Percentiles rank a stretch among this genome's conserved stretches.
phyloP scores from a whole-genome alignment of 2,113 vertebrate species.

The Mirza zaza region DNA sequence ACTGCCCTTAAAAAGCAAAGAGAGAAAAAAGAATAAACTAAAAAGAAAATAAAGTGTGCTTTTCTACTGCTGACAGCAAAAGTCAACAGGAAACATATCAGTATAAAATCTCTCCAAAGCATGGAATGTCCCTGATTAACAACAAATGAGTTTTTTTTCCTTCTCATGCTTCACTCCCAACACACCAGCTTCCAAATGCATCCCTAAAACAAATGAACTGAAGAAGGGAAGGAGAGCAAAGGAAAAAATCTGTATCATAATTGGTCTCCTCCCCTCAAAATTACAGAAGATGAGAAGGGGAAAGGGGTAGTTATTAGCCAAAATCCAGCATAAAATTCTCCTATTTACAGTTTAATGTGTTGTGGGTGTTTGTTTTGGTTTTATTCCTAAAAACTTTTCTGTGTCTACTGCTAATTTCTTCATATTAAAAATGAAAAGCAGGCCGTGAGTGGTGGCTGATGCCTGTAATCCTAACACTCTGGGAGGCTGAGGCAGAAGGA shows the following conservation, averaged over 20 bases:
- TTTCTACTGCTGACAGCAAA: conserved; percentile 42
- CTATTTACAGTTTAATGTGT: conserved; percentile 15
- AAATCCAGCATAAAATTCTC: conserved; percentile 28
- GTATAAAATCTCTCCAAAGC: conserved; percentile 58
- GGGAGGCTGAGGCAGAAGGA: too few relatives aligned
- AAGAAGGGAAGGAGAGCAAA: conserved; percentile 34
- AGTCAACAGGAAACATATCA: conserved; percentile 66
- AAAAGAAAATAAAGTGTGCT: conserved; percentile 56
- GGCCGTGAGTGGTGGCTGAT: too few relatives aligned
- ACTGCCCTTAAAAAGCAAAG: conserved; percentile 26
- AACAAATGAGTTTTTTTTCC: conserved; percentile 55
- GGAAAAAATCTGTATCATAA: not conserved
- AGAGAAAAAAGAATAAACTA: not conserved
- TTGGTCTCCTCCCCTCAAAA: conserved; percentile 44
- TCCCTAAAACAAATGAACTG: conserved; percentile 39
- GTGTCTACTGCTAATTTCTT: conserved; percentile 25
- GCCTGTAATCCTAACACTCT: too few relatives aligned
- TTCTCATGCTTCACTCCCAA: conserved; percentile 41
- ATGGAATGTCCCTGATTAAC: conserved; percentile 66
- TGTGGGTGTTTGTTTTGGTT: not conserved
- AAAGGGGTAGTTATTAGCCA: not conserved
- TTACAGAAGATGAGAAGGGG: conserved; percentile 9
- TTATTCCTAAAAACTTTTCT: conserved; percentile 21
- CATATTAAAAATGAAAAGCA: conserved; percentile 19
- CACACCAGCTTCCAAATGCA: not conserved